Base-by-base conservation (phyloP, 1,140 invertebrate species). In the Ceratosolen solmsi region DNA sequence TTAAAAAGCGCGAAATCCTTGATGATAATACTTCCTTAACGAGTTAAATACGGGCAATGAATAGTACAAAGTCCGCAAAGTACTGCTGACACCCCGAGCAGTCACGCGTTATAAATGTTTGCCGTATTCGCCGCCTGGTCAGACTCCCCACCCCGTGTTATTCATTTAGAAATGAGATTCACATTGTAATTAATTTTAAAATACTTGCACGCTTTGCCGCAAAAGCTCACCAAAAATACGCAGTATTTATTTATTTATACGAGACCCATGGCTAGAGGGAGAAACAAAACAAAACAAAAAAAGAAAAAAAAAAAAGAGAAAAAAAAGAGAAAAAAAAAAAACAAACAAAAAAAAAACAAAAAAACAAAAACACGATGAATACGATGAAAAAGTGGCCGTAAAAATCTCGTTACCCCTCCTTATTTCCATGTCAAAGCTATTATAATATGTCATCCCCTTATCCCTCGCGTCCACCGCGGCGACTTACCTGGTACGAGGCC, bases 341-440 rank as follows among this genome's bases (percentile, higher is more conserved):
- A n/a, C n/a, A n/a, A n/a, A n/a, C n/a, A n/a, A n/a, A n/a, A n/a
- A n/a, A n/a, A n/a, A n/a, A n/a, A n/a, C n/a, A n/a, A n/a, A n/a
- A n/a, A n/a, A n/a, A n/a, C n/a, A n/a, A n/a, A n/a, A n/a, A n/a
- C n/a, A n/a, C n/a, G n/a, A n/a, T n/a, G n/a, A n/a, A 36, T 22
- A 15, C 38, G 22, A 68, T 27, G 17, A 0, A 7, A 15, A 68
- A 68, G 38, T 54, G 20, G 20, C 3, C 5, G 33, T 68, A 9
- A 68, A 38, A 38, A 68, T 1, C 79, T 83, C 74, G 80, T 81
- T 36, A 20, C 27, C 9, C 20, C 15, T 36, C 25, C 41, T 17
- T 36, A 33, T 84, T 82, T 76, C 70, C 79, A 58, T 58, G 68
- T 71, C 83, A 75, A 86, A 85, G 82, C 83, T 85, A 87, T 87